Conservation (phyloP, 1,140 invertebrate species). For the Tetragonula clypearis region DNA sequence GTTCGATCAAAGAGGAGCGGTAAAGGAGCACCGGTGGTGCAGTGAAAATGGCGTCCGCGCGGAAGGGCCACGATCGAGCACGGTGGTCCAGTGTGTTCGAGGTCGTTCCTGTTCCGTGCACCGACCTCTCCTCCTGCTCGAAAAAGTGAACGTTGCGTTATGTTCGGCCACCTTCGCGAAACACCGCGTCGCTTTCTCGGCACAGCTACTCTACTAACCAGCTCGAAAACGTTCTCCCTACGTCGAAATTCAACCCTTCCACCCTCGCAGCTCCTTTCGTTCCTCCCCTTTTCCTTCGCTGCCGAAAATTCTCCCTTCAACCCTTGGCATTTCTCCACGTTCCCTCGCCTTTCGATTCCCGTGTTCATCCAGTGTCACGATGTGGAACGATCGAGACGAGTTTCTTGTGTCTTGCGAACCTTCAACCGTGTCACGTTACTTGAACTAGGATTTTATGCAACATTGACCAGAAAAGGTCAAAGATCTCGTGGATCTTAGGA, state of each 20-base stretch:
- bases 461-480: neutral
- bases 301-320: too few relatives aligned
- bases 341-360: neutral
- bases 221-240: constrained; percentile 57
- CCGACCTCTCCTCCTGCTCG: constrained; percentile 33
- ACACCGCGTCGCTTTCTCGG: constrained; percentile 67
- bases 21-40: constrained; percentile 7
- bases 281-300: too few relatives aligned
- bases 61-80: constrained; percentile 27
- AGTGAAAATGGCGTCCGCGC: constrained; percentile 44
- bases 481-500: neutral
- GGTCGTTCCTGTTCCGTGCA: constrained; percentile 46
- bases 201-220: constrained; percentile 56
- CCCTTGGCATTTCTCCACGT: too few relatives aligned
- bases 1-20: neutral
- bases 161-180: constrained; percentile 49
- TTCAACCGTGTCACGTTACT: neutral
- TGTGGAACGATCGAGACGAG: neutral
- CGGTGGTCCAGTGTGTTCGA: constrained; percentile 49
- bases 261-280: neutral
- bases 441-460: neutral
- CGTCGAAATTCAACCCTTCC: neutral
- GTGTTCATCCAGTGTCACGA: neutral
- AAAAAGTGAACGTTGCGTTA: constrained; percentile 72
- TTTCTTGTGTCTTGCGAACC: neutral